These are phyloP conservation scores for Melanerpes formicivorus DNA, from an alignment of 2,113 vertebrate species.

Conservation along the genomic window DNA sequence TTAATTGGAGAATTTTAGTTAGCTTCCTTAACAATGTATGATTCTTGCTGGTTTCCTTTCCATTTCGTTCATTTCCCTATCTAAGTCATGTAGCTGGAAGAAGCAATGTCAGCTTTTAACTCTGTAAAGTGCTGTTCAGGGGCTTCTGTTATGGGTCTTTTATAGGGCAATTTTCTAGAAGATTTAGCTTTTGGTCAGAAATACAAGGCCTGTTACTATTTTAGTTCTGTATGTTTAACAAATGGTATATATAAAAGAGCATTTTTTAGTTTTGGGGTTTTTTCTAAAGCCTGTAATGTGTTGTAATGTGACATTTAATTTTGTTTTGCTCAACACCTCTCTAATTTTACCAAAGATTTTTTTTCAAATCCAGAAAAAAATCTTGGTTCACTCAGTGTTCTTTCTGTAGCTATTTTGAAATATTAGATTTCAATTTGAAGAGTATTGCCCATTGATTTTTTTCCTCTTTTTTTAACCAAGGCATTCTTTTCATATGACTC, in stretches of 20 bases:
- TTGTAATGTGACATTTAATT: neutral
- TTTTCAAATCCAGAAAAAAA: neutral
- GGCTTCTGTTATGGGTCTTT: neutral
- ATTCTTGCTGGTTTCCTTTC: neutral
- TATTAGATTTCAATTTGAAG: neutral
- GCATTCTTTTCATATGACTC: conserved; percentile 32
- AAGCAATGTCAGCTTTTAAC: neutral
- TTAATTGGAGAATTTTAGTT: neutral
- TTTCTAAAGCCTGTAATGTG: too few relatives aligned
- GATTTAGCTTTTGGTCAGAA: neutral
- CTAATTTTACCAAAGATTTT: neutral
- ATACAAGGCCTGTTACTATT: neutral
- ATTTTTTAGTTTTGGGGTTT: neutral
- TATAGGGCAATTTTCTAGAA: neutral
- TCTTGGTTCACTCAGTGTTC: neutral
- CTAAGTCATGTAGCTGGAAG: neutral
- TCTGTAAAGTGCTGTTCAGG: neutral
- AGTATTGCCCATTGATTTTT: neutral
- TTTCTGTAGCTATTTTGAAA: neutral
- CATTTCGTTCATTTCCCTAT: neutral
- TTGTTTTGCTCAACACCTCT: neutral
- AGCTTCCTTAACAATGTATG: neutral
- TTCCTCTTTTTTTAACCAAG: neutral
- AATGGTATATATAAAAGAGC: neutral
- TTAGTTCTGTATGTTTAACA: neutral